A percentile compares a stretch with the other conserved stretches of the same genome.
Evolutionary conservation across 2,888 invertebrate genomes (phyloP).

Genomic region (Leptopilina myrica): DNA sequence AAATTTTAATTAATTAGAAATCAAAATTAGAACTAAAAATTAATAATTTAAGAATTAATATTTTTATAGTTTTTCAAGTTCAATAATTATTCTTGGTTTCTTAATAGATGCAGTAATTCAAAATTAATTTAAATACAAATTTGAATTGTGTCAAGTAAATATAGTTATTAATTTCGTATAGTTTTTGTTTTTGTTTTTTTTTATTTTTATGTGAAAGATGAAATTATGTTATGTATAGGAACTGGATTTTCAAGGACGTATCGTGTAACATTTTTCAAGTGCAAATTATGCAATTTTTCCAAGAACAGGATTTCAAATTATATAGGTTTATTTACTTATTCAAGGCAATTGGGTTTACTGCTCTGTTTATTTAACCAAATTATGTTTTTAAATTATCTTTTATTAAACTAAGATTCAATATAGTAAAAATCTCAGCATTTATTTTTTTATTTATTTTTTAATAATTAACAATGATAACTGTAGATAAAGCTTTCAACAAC

Average conservation of each 20-base stretch:
- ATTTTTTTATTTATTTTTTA: too few relatives aligned
- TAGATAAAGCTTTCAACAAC: too few relatives aligned
- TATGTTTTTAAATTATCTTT: not conserved
- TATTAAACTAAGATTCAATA: too few relatives aligned
- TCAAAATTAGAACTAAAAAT: too few relatives aligned
- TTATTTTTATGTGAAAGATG: not conserved
- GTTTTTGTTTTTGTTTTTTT: not conserved
- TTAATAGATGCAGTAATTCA: too few relatives aligned
- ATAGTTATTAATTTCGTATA: not conserved
- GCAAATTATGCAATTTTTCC: not conserved
- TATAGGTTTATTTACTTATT: not conserved
- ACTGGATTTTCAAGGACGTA: constrained; percentile 24
- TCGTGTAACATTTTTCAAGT: not conserved
- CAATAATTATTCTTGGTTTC: too few relatives aligned
- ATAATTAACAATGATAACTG: too few relatives aligned
- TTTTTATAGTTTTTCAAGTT: too few relatives aligned
- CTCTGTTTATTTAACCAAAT: constrained; percentile 1
- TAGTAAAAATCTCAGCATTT: too few relatives aligned
- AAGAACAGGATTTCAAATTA: not conserved
- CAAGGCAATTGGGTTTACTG: not conserved
- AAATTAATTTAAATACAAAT: too few relatives aligned
- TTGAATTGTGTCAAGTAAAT: not conserved
- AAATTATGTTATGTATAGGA: not conserved
- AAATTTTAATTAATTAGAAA: too few relatives aligned
- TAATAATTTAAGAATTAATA: too few relatives aligned